Conservation (phyloP, 2,888 invertebrate genomes). For the Lymantria dispar region DNA sequence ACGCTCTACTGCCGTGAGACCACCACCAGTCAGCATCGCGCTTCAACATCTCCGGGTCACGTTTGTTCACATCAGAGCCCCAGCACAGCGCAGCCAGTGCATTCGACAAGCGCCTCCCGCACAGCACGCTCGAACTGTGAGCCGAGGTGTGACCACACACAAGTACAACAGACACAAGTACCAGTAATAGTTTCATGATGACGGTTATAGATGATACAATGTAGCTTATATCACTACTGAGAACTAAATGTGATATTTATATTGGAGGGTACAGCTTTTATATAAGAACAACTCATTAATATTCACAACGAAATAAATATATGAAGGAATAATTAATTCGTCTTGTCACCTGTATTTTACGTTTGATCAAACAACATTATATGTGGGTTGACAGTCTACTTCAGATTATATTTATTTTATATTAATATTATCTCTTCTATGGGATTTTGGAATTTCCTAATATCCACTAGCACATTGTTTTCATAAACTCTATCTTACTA, state of each 20-base stretch:
- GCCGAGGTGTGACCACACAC: background rate
- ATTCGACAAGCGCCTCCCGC: background rate
- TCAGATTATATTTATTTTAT: background rate
- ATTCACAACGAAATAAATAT: background rate
- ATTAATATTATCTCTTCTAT: no score
- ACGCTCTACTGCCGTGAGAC: background rate
- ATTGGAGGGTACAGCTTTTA: background rate
- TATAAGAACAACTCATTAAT: background rate
- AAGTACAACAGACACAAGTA: background rate
- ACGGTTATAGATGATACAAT: background rate
- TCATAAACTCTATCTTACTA: no score
- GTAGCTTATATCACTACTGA: background rate
- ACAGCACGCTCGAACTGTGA: background rate
- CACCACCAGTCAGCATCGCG: background rate
- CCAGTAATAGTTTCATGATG: background rate
- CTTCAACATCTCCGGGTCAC: background rate
- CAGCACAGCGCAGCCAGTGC: background rate
- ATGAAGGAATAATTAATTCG: background rate
- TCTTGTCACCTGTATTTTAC: background rate
- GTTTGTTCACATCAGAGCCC: background rate
- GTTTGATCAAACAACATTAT: background rate
- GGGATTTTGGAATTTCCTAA: no score
- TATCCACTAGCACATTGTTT: no score
- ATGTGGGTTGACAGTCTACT: background rate
- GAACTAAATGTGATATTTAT: background rate